Evolutionary conservation across 1,140 invertebrate genomes (phyloP).

Genomic region (Potamilus streckersoni): DNA sequence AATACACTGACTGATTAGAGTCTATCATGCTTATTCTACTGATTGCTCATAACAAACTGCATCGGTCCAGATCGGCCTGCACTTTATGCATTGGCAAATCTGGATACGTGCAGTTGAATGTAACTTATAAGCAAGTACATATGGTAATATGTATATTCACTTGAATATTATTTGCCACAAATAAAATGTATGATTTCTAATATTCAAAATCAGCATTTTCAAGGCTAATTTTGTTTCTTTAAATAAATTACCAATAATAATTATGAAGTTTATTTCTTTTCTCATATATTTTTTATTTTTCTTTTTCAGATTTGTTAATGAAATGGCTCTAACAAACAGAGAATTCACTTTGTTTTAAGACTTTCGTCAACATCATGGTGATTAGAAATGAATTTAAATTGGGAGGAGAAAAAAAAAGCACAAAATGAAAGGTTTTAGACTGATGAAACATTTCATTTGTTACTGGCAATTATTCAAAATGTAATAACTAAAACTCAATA

Average conservation of each 20-base stretch:
- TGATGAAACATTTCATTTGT: too few relatives aligned
- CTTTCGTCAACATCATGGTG: not conserved
- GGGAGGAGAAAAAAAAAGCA: too few relatives aligned
- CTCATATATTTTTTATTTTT: constrained; percentile 24
- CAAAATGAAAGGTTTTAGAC: too few relatives aligned
- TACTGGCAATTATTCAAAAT: too few relatives aligned
- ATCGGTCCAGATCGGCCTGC: too few relatives aligned
- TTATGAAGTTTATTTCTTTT: not conserved
- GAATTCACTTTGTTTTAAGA: constrained; percentile 61
- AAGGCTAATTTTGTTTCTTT: not conserved
- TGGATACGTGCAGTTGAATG: too few relatives aligned
- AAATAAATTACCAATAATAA: not conserved
- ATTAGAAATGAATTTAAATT: not conserved
- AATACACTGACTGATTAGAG: too few relatives aligned
- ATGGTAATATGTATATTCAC: not conserved
- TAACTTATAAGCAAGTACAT: too few relatives aligned
- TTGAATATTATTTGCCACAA: not conserved
- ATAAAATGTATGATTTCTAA: not conserved
- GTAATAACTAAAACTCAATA: too few relatives aligned
- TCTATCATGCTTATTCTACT: too few relatives aligned
- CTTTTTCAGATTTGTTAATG: constrained; percentile 61
- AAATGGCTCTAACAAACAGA: constrained; percentile 61
- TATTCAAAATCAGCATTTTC: not conserved
- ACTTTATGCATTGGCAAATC: too few relatives aligned
- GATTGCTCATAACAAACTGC: too few relatives aligned